Base-by-base conservation (phyloP, 2,797 vertebrate species). In the Vespertilio murinus region DNA sequence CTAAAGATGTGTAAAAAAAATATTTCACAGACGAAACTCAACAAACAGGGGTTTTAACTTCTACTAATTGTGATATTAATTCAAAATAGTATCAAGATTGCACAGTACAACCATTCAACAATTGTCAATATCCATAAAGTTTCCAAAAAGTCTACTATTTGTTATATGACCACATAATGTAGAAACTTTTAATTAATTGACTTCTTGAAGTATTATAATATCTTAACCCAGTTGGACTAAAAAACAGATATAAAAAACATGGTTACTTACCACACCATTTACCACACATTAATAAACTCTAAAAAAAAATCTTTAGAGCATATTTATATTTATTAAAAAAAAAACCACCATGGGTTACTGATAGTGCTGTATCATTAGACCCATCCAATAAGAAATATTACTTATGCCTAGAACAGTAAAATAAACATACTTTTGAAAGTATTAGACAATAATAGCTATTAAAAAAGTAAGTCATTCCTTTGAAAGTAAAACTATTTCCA, bases 81-180 rank as follows among this genome's bases (percentile, higher is more conserved):
- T 87, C 52, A 85, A 96, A 96, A 82, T 47, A 70, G 23, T n/a
- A 75, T 38, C 30, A 90, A 95, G 94, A 92, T 18, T 91, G 22
- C 67, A 93, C 0, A 61, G 38, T 6, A 90, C 56, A 89, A n/a
- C n/a, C 52, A 93, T 75, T 96, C 74, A 77, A 71, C 28, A 70
- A 88, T 22, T 47, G 30, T n/a, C 59, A 61, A 20, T 84, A 77
- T 65, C 45, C 54, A 83, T 6, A 88, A 4, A 45, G 20, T 86
- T 90, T 90, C 67, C 38, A 82, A 88, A 92, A 90, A 42, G n/a
- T 6, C 35, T 33, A 9, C 42, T 74, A 14, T 49, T 92, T 78
- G 49, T 73, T 84, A 94, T 18, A 45, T n/a, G 71, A 67, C 33
- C 11, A 77, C 20, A 74, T 6, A 75, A 42, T 77, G 6, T 10